Evolutionary conservation across 2,113 vertebrate genomes (phyloP).

Genomic region (Phylloscopus trochiloides): DNA sequence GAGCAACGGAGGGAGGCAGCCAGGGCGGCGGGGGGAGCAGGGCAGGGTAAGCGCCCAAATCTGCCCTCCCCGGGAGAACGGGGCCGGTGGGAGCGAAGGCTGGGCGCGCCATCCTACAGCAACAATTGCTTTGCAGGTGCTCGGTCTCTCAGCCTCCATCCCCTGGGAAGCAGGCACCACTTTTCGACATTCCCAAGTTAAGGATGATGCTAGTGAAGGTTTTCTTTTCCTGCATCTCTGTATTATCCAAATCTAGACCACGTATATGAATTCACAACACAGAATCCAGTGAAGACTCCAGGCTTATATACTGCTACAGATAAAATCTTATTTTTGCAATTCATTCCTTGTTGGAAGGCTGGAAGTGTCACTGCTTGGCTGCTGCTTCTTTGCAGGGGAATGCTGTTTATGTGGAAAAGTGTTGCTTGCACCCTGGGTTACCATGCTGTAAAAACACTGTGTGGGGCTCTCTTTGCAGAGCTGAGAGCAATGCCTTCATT

Average conservation of each 20-base stretch:
- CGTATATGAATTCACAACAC: neutral
- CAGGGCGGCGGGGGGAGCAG: neutral
- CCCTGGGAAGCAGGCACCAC: neutral
- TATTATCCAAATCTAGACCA: neutral
- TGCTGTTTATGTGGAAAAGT: neutral
- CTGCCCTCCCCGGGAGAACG: neutral
- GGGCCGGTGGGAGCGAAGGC: accelerated
- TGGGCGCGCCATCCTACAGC: neutral
- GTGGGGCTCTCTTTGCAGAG: neutral
- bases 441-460: neutral
- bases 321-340: neutral
- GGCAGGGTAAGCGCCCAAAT: neutral
- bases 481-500: neutral
- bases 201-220: neutral
- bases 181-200: neutral
- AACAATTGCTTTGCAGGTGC: slow-evolving; percentile 19
- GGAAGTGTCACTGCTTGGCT: neutral
- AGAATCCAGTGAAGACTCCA: neutral
- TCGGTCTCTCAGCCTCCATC: neutral
- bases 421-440: neutral
- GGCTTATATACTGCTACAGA: neutral
- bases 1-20: neutral
- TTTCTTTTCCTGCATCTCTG: neutral
- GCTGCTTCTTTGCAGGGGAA: neutral
- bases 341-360: neutral